Evolutionary conservation across 30 jellyfish, hydroid and myxozoan genomes (phyloP).

Genomic region (Rhopilema esculentum): DNA sequence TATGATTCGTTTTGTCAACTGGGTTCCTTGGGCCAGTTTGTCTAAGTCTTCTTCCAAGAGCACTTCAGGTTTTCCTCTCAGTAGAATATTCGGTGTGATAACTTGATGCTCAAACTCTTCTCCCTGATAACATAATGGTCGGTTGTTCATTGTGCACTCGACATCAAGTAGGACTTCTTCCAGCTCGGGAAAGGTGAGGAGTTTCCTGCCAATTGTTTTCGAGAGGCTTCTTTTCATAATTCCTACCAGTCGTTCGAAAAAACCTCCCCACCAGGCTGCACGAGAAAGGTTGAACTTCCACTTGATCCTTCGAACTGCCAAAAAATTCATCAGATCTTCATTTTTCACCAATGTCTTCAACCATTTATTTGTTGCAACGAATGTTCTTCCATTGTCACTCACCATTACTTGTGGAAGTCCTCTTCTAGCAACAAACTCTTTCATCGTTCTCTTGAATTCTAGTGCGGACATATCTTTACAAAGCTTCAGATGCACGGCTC

Average conservation of each 20-base stretch:
- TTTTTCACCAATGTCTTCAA: constrained; percentile 39
- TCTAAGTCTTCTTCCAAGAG: constrained; percentile 66
- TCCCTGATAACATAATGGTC: constrained; percentile 56
- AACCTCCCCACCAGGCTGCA: constrained; percentile 12
- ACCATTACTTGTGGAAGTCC: constrained; percentile 67
- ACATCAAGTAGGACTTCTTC: constrained; percentile 65
- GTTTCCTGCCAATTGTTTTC: constrained; percentile 54
- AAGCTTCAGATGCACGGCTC: constrained; percentile 64
- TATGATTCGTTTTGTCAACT: constrained; percentile 40
- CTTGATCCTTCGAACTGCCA: constrained; percentile 48
- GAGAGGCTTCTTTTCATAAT: constrained; percentile 60
- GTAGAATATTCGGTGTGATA: constrained; percentile 62
- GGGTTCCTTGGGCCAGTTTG: constrained; percentile 42
- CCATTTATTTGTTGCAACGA: constrained; percentile 67
- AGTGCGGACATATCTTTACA: constrained; percentile 53
- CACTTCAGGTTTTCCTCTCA: constrained; percentile 59
- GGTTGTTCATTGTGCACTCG: constrained; percentile 60
- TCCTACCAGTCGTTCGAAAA: constrained; percentile 21
- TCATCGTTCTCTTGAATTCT: constrained; percentile 57
- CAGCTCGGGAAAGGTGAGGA: constrained; percentile 56
- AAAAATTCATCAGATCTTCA: constrained; percentile 45
- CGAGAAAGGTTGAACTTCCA: constrained; percentile 69
- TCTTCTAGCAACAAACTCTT: constrained; percentile 67
- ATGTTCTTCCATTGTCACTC: constrained; percentile 73
- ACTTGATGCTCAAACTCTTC: constrained; percentile 60